phyloP scores from a whole-genome alignment of 1,140 invertebrate species.

The Zaprionus kolodkinae region DNA sequence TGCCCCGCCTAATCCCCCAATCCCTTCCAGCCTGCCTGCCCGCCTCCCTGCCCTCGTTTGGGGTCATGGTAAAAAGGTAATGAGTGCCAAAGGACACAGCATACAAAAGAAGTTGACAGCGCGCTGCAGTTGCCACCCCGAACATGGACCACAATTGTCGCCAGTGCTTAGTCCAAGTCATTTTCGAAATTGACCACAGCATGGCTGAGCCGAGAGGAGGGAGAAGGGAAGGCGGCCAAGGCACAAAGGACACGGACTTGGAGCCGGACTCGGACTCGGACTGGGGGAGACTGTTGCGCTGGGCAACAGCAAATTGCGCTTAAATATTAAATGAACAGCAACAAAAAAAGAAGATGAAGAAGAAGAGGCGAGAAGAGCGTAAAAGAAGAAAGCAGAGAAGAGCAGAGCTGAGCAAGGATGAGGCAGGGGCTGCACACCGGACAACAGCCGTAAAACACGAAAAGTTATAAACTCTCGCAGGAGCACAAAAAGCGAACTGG shows the following conservation, averaged over 20 bases:
- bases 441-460: conserved; percentile 80
- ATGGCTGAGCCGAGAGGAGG: background rate
- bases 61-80: conserved; percentile 61
- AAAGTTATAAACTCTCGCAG: conserved; percentile 79
- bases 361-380: background rate
- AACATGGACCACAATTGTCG: conserved; percentile 69
- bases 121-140: conserved; percentile 7
- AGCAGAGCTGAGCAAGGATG: conserved; percentile 2
- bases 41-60: background rate
- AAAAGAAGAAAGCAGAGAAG: conserved; percentile 19
- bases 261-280: conserved; percentile 20
- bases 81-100: conserved; percentile 80
- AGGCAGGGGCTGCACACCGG: conserved; percentile 18
- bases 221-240: background rate
- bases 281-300: conserved; percentile 47
- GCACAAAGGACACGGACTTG: conserved; percentile 21
- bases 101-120: conserved; percentile 31
- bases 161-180: conserved; percentile 79
- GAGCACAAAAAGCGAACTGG: conserved; percentile 41
- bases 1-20: too few species aligned
- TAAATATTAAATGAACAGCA: conserved; percentile 83
- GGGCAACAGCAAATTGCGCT: conserved; percentile 77
- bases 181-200: conserved; percentile 81
- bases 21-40: too few species aligned
- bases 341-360: conserved; percentile 9